Conservation (phyloP, 2,888 invertebrate genomes). For the Camptogramma bilineatum region DNA sequence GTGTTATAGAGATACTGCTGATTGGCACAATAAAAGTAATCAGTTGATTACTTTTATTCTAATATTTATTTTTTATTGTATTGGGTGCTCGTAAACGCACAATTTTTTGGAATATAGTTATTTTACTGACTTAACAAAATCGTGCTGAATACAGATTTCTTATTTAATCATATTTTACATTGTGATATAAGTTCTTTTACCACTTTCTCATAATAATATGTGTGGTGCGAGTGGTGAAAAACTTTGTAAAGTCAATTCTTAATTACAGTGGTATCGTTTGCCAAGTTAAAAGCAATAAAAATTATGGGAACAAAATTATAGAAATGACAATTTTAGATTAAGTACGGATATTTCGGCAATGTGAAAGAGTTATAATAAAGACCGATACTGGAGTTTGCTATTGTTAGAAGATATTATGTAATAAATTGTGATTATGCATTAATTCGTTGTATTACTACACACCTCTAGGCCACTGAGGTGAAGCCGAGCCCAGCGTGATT, state of each 20-base stretch:
- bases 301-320: constrained; percentile 22
- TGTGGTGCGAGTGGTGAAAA: background rate
- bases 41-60: too few species aligned
- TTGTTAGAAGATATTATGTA: constrained; percentile 20
- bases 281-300: constrained; percentile 19
- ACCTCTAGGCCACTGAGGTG: background rate
- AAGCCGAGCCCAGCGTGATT: too few species aligned
- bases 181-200: background rate
- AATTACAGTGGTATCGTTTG: constrained; percentile 3
- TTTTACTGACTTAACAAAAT: background rate
- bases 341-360: constrained; percentile 4
- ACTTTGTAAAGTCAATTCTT: background rate
- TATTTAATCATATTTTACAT: background rate
- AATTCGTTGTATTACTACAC: constrained; percentile 13
- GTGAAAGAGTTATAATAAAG: constrained; percentile 11
- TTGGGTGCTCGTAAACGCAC: background rate
- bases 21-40: too few species aligned
- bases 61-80: background rate
- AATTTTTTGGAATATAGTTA: background rate
- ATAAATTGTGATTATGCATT: constrained; percentile 34
- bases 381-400: constrained; percentile 15
- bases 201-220: background rate
- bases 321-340: constrained; percentile 23
- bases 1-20: background rate
- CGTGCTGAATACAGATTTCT: background rate